Evolutionary conservation across 1,140 invertebrate genomes (phyloP), one percentile per base, ranked within the genome.

Genomic region (Charaxes varanes): DNA sequence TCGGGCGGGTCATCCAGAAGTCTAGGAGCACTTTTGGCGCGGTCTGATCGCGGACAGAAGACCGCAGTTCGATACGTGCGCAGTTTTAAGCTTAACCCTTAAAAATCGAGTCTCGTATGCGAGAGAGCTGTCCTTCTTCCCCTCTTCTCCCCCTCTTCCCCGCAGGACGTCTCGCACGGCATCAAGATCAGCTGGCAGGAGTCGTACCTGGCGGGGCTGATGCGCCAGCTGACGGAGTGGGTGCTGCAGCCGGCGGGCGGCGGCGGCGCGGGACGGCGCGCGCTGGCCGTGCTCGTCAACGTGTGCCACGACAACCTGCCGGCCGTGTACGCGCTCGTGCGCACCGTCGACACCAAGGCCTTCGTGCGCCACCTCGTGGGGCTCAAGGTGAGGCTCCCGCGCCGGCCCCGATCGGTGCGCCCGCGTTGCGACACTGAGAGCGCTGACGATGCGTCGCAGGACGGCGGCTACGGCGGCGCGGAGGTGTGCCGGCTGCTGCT

Each of bases 151-250:
- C n/a, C n/a, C 1, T 18, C 7, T 19, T 30, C 7, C 23, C 67
- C 62, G 16, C 41, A 91, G 85, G 89, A 91, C 51, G 81, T 92
- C 40, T 90, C 90, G 7, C 90, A 90, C 55, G 90, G 89, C 2
- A 88, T 91, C 4, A 89, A 89, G 73, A 89, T 92, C 22, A 87
- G 86, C 2, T 91, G 90, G 89, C 89, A 90, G 62, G 89, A 92
- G 51, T 87, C 89, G 1, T 88, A 91, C 57, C 74, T 92, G 17
- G 65, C 86, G 1, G 82, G 86, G 45, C 71, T 92, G 19, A 88
- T 92, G 64, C 85, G 86, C 7, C 87, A 84, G 7, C 55, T 92
- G 10, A 87, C 87, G 0, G 84, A 87, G 15, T 91, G 87, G 87
- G 85, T 90, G 37, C 73, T 63, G n/a, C 76, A 86, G 11, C 85